Conservation (phyloP, 2,888 invertebrate species). For the Eristalinus sepulchralis region DNA sequence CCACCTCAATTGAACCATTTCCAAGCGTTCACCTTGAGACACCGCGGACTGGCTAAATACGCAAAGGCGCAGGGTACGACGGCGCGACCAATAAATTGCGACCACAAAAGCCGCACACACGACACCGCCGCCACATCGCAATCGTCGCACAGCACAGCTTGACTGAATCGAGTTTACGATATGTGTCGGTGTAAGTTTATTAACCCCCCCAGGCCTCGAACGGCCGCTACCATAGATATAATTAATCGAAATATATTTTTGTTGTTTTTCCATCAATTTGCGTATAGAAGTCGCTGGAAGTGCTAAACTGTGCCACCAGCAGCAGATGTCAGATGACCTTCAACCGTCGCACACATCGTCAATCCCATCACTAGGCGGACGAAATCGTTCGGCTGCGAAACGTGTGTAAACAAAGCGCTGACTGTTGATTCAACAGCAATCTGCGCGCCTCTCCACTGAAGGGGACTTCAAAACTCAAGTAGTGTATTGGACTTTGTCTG, state of each 20-base stretch:
- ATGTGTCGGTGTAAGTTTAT: slow-evolving; percentile 56
- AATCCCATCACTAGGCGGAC: not conserved
- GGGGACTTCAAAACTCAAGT: not conserved
- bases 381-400: not conserved
- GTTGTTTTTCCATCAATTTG: slow-evolving; percentile 33
- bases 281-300: slow-evolving; percentile 26
- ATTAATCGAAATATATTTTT: slow-evolving; percentile 21
- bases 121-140: not conserved
- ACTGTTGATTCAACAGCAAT: not conserved
- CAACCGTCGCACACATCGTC: slow-evolving; percentile 18
- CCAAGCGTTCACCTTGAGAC: slow-evolving; percentile 58
- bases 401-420: slow-evolving; percentile 24
- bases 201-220: slow-evolving; percentile 44
- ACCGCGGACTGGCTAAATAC: not conserved
- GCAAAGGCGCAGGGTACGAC: not conserved
- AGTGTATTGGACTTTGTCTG: not conserved
- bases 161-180: slow-evolving; percentile 19
- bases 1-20: slow-evolving; percentile 37
- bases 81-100: slow-evolving; percentile 4
- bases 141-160: not conserved
- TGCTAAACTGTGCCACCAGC: slow-evolving; percentile 23
- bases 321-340: slow-evolving; percentile 56
- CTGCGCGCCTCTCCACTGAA: not conserved
- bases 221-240: not conserved
- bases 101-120: slow-evolving; percentile 28